A percentile compares a stretch with the other conserved stretches of the same genome.
Evolutionary conservation across 2,797 vertebrate genomes (phyloP).

Genomic region (Mastacembelus armatus): DNA sequence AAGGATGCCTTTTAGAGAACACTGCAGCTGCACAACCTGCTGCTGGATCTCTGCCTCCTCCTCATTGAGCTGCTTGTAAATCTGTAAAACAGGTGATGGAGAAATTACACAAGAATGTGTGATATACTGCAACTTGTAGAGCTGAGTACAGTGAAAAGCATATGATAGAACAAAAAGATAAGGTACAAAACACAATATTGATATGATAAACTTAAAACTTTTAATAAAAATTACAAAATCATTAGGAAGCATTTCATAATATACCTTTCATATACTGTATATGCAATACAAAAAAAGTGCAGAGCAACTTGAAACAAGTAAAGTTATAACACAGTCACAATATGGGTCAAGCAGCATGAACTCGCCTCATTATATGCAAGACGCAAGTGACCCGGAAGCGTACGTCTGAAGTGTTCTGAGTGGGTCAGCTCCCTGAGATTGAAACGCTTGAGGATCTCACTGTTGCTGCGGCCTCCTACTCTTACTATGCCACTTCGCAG

Average conservation of each 20-base stretch:
- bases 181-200: not conserved
- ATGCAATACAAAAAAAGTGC: not conserved
- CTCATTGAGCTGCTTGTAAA: conserved; percentile 75
- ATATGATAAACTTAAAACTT: not conserved
- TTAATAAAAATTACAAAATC: not conserved
- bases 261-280: not conserved
- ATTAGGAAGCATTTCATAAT: not conserved
- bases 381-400: conserved; percentile 77
- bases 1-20: conserved; percentile 83
- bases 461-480: conserved; percentile 93
- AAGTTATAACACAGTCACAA: not conserved
- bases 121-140: not conserved
- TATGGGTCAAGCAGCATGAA: not conserved
- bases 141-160: not conserved
- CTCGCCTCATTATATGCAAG: conserved; percentile 82
- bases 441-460: conserved; percentile 87
- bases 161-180: not conserved
- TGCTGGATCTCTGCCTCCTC: conserved; percentile 71
- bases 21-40: conserved; percentile 78
- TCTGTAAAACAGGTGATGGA: conserved; percentile 70
- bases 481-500: conserved; percentile 86
- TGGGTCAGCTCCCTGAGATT: conserved; percentile 86
- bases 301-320: not conserved
- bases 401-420: conserved; percentile 47
- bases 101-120: not conserved